Evolutionary conservation across 92 coral and sea anemone genomes (phyloP).

Genomic region (Zoanthus sansibaricus): DNA sequence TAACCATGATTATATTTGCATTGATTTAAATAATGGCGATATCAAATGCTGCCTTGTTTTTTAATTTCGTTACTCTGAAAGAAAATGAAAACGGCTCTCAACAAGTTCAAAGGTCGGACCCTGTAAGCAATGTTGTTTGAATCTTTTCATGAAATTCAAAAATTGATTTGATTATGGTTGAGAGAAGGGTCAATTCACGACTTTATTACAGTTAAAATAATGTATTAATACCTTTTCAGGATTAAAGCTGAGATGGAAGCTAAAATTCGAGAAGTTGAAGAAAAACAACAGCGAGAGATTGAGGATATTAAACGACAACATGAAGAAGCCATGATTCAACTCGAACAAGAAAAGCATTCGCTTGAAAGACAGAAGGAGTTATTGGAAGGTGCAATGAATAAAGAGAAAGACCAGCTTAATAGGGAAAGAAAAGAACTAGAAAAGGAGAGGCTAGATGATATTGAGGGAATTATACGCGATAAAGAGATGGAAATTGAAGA

Average conservation of each 20-base stretch:
- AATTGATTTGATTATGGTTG: neutral
- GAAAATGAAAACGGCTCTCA: constrained; percentile 9
- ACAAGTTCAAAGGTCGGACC: constrained; percentile 21
- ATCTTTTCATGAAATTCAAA: neutral
- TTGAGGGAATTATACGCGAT: constrained; percentile 83
- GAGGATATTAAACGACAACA: constrained; percentile 80
- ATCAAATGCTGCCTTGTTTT: neutral
- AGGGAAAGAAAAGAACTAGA: constrained; percentile 85
- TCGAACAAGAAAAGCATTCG: constrained; percentile 80
- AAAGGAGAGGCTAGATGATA: constrained; percentile 91
- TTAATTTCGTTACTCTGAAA: neutral
- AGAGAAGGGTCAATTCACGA: neutral
- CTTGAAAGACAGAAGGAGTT: constrained; percentile 87
- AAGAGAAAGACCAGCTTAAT: constrained; percentile 83
- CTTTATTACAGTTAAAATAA: neutral
- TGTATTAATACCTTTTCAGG: constrained; percentile 41
- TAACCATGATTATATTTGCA: neutral
- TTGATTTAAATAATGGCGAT: constrained; percentile 10
- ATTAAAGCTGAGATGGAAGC: constrained; percentile 83
- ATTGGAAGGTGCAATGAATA: constrained; percentile 79
- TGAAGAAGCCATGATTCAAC: constrained; percentile 65
- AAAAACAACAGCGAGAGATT: constrained; percentile 71
- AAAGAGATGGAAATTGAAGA: constrained; percentile 91
- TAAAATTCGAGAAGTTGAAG: constrained; percentile 78
- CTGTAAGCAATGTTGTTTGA: neutral